Base-by-base conservation (phyloP, 2,888 invertebrate species). In the Diarsia rubi region DNA sequence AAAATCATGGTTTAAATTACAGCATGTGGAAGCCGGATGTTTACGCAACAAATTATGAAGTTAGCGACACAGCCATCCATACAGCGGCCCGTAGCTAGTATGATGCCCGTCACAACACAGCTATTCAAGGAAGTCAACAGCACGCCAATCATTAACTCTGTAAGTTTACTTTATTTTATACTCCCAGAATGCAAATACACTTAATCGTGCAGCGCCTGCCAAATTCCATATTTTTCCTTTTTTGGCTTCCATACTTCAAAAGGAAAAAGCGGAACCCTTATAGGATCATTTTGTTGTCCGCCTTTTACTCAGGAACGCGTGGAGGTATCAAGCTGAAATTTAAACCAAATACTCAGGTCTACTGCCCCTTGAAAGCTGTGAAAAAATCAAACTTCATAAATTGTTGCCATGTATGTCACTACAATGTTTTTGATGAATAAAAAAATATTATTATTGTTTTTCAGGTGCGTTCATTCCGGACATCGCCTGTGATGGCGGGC, bases 401-500 rank as follows among this genome's bases (percentile, higher is more conserved):
- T 31, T 31, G 31, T 31, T 31, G 31, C 31, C 31, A 31, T 31
- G 31, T 31, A 31, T n/a, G n/a, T n/a, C n/a, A n/a, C 31, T 3
- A 31, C 31, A 31, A 31, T 31, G 31, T 31, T 31, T 31, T 3
- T 3, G 31, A 31, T 3, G 31, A 31, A 31, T 31, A 31, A 31
- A 31, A 31, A 31, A 31, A 31, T 31, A 31, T 31, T 31, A 31
- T 31, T 31, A 31, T 31, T 31, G 31, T 6, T 16, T 88, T 88
- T 0, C 92, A 96, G 96, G 92, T 95, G 31, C 93, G 96, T n/a
- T 93, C 92, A 14, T 95, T 94, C 92, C 94, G 92, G 79, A 96
- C 95, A 67, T 92, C 92, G 1, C 81, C 83, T 31, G 92, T 93
- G 31, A 89, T 94, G 24, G 87, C 93, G 0, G 91, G 83, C 0